A percentile compares a stretch with the other conserved stretches of the same genome.
Conservation (phyloP, 2,888 invertebrate species). For the Himalopsyche kuldschensis region DNA sequence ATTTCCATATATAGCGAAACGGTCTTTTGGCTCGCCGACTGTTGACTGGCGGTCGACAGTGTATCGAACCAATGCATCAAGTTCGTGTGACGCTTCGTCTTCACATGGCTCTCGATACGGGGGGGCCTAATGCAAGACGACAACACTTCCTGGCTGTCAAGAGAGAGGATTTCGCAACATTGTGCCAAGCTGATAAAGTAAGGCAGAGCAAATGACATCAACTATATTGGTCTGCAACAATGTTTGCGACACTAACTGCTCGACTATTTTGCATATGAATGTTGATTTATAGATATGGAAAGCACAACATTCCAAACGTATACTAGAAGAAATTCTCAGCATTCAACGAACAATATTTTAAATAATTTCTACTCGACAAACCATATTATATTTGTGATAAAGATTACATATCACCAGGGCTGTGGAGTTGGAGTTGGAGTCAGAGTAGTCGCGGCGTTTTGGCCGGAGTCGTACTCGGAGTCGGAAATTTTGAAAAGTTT, state of each 20-base stretch:
- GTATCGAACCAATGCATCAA: not conserved
- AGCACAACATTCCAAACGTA: no score
- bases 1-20: not conserved
- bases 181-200: not conserved
- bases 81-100: not conserved
- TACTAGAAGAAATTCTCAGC: no score
- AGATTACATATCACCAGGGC: no score
- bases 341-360: no score
- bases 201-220: not conserved
- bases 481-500: no score
- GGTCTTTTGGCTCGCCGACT: not conserved
- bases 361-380: no score
- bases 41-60: not conserved
- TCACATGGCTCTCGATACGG: not conserved
- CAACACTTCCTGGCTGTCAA: not conserved
- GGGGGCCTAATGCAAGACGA: not conserved
- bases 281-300: not conserved
- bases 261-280: not conserved
- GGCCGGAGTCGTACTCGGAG: no score
- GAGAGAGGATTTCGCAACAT: not conserved
- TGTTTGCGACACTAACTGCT: not conserved
- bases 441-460: no score
- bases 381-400: no score
- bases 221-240: not conserved
- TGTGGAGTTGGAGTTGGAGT: no score